Conservation (phyloP, 1,140 invertebrate genomes). For the Lysiphlebus fabarum region DNA sequence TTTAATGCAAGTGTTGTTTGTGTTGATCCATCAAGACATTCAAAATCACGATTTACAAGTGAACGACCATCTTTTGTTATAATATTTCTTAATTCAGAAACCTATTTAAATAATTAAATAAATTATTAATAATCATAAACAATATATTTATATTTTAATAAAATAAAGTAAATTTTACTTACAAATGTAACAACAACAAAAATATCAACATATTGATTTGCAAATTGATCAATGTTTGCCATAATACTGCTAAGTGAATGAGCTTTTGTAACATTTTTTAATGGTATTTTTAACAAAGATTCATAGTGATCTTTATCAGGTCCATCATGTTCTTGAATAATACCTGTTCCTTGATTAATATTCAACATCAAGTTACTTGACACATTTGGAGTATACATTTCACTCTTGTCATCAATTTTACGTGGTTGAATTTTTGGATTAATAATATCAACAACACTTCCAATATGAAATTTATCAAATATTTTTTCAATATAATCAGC, state of each 20-base stretch:
- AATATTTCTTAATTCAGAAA: constrained; percentile 42
- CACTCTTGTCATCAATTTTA: constrained; percentile 55
- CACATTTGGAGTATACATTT: constrained; percentile 61
- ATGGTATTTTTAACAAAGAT: constrained; percentile 58
- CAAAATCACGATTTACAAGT: constrained; percentile 44
- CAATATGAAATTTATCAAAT: constrained; percentile 60
- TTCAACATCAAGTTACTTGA: constrained; percentile 60
- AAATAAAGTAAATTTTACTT: constrained; percentile 28
- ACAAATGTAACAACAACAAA: constrained; percentile 53
- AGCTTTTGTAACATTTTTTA: constrained; percentile 51
- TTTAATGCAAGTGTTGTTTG: constrained; percentile 34
- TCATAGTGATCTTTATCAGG: constrained; percentile 53
- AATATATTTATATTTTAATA: not conserved
- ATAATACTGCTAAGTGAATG: constrained; percentile 40
- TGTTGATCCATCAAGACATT: constrained; percentile 37
- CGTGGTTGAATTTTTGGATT: constrained; percentile 59
- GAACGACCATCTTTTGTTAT: constrained; percentile 43
- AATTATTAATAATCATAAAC: constrained; percentile 8
- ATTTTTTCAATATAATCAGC: constrained; percentile 59
- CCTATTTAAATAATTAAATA: constrained; percentile 29
- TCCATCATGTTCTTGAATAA: constrained; percentile 58
- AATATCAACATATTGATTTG: constrained; percentile 47
- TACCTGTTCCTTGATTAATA: constrained; percentile 60
- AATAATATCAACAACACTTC: constrained; percentile 61
- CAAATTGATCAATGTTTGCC: constrained; percentile 42